Evolutionary conservation across 2,888 invertebrate genomes (phyloP).

Genomic region (Thalpophila matura): DNA sequence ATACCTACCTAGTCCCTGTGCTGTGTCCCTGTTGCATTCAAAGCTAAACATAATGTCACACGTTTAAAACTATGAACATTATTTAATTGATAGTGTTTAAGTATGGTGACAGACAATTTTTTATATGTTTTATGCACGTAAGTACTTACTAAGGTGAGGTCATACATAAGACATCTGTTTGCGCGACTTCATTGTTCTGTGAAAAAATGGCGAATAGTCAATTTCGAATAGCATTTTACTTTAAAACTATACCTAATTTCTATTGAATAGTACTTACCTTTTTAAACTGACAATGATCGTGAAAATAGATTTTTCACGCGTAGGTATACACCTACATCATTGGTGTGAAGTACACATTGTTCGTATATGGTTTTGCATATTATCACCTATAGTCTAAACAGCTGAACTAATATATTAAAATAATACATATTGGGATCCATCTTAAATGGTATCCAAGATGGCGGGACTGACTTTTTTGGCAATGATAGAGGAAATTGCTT

Average conservation of each 20-base stretch:
- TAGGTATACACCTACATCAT: constrained; percentile 14
- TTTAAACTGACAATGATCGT: constrained; percentile 31
- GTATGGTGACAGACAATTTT: constrained; percentile 19
- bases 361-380: constrained; percentile 20
- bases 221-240: constrained; percentile 8
- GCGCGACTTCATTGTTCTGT: constrained; percentile 22
- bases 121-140: constrained; percentile 4
- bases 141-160: constrained; percentile 27
- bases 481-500: not conserved
- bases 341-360: constrained; percentile 26
- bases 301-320: constrained; percentile 24
- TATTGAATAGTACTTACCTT: constrained; percentile 4
- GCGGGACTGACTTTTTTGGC: not conserved
- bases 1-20: too few relatives aligned
- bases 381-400: constrained; percentile 33
- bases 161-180: constrained; percentile 19
- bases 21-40: too few relatives aligned
- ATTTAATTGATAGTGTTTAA: constrained; percentile 15
- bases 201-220: not conserved
- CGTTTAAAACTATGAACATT: too few relatives aligned
- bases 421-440: not conserved
- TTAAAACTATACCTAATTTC: constrained; percentile 5
- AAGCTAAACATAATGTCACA: too few relatives aligned
- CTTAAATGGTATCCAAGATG: constrained; percentile 26
- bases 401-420: constrained; percentile 35